Conservation (phyloP, 1,140 invertebrate genomes). For the Drosophila tristis region DNA sequence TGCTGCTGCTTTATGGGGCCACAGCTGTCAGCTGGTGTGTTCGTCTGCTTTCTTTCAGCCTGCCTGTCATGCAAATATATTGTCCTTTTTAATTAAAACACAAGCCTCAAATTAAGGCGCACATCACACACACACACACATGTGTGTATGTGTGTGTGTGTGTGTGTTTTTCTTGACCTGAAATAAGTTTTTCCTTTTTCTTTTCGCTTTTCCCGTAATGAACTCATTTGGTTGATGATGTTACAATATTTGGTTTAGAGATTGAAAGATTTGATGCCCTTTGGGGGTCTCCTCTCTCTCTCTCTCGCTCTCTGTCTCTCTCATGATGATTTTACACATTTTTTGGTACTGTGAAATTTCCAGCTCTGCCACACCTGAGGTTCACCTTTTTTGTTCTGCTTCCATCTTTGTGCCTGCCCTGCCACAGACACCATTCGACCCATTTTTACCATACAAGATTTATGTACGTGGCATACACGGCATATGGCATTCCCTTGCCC, state of each 20-base stretch:
- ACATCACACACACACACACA: conserved; percentile 14
- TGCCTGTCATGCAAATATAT: conserved; percentile 76
- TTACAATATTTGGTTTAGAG: conserved; percentile 65
- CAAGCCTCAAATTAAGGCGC: conserved; percentile 77
- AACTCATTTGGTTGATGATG: conserved; percentile 63
- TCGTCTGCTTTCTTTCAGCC: conserved; percentile 42
- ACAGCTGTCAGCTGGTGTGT: conserved; percentile 60
- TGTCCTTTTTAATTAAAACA: conserved; percentile 81
- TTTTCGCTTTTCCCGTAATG: conserved; percentile 20
- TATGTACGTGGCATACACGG: neutral
- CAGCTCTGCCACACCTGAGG: conserved; percentile 13
- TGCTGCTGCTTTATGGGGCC: conserved; percentile 57
- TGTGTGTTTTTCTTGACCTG: conserved; percentile 44
- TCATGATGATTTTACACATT: conserved; percentile 48
- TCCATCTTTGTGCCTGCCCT: conserved; percentile 30
- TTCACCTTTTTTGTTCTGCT: conserved; percentile 22
- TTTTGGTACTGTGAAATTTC: conserved; percentile 24
- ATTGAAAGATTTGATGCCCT: conserved; percentile 56
- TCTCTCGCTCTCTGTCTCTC: neutral
- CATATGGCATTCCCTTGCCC: neutral
- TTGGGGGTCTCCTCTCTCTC: conserved; percentile 21
- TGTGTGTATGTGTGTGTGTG: conserved; percentile 6
- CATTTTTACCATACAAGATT: conserved; percentile 49
- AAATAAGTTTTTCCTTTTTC: conserved; percentile 39
- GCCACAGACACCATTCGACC: conserved; percentile 56